phyloP scores from a whole-genome alignment of 2,797 vertebrate species.

The Rallus crepitans region DNA sequence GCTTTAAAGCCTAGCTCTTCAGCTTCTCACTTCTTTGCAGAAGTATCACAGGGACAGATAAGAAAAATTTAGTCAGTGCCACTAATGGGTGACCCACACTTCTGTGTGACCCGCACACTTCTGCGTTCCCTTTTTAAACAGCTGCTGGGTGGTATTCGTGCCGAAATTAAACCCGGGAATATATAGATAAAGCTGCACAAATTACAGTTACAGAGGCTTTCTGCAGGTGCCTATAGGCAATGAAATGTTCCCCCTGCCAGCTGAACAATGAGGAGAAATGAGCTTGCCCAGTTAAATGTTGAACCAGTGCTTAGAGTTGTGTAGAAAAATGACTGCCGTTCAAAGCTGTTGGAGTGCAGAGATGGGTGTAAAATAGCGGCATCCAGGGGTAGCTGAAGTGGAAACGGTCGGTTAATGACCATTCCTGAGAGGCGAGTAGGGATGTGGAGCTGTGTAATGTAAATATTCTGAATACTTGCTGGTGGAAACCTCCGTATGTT shows the following conservation, averaged over 20 bases:
- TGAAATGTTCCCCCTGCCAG: not conserved
- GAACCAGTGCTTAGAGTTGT: not conserved
- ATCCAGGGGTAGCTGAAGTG: not conserved
- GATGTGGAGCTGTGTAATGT: not conserved
- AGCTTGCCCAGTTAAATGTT: not conserved
- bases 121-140: not conserved
- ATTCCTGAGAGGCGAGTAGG: not conserved
- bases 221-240: not conserved
- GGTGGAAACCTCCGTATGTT: not conserved
- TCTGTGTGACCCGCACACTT: not conserved
- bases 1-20: not conserved
- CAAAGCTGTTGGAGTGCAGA: not conserved
- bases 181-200: fast-evolving
- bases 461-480: not conserved
- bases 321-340: not conserved
- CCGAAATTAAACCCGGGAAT: not conserved
- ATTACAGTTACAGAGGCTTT: not conserved
- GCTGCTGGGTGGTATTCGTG: not conserved
- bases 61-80: not conserved
- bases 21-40: not conserved
- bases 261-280: fast-evolving
- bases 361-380: not conserved
- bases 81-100: not conserved
- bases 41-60: not conserved
- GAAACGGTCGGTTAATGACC: not conserved